These are phyloP conservation scores for Diarsia brunnea DNA, from an alignment of 2,888 invertebrate species.

Conservation along the genomic window DNA sequence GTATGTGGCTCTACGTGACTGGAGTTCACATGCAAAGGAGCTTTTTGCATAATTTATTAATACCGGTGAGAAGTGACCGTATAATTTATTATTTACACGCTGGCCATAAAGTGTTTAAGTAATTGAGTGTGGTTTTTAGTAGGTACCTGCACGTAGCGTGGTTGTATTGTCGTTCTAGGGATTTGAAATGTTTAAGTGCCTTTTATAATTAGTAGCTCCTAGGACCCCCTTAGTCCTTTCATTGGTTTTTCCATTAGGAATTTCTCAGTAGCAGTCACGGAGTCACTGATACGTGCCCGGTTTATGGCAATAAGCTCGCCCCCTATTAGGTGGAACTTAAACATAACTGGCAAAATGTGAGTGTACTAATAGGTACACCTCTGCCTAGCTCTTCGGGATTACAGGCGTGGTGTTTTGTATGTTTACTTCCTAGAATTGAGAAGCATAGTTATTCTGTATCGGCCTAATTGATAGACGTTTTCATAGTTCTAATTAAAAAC, in stretches of 20 bases:
- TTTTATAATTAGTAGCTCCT: background rate
- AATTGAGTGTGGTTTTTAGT: constrained; percentile 35
- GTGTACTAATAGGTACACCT: no score
- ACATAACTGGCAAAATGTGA: no score
- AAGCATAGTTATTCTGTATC: background rate
- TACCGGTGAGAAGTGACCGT: constrained; percentile 71
- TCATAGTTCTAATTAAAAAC: constrained; percentile 6
- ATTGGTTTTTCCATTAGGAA: no score
- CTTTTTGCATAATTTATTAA: constrained; percentile 75
- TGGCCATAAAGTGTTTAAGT: constrained; percentile 50
- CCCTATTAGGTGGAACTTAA: no score
- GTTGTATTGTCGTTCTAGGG: background rate
- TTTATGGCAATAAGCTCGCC: no score
- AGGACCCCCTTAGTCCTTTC: no score
- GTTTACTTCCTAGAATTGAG: background rate
- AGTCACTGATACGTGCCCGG: no score
- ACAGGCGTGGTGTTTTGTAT: no score
- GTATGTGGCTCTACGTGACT: constrained; percentile 69
- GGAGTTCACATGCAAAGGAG: constrained; percentile 66
- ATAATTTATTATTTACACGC: constrained; percentile 62
- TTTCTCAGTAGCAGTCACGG: no score
- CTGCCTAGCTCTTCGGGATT: no score
- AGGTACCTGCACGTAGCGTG: background rate
- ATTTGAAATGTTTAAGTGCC: no score
- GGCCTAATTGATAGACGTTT: background rate